These are phyloP conservation scores for Eciton burchellii DNA, from an alignment of 1,140 invertebrate species.

Conservation along the genomic window DNA sequence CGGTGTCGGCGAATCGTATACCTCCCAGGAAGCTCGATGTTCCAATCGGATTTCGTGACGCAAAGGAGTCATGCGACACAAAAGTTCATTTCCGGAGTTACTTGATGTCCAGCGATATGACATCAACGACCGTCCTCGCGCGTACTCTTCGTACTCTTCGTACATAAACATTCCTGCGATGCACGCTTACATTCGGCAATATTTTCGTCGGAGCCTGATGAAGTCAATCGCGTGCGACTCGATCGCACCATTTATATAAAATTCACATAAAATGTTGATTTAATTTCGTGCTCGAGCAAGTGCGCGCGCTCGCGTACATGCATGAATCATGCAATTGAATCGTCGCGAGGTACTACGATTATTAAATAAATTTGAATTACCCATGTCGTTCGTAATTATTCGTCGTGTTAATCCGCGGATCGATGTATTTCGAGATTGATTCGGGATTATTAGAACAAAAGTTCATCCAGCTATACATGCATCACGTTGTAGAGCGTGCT, in stretches of 20 bases:
- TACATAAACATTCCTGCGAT: too few species aligned
- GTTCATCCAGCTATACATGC: neutral
- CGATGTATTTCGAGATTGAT: neutral
- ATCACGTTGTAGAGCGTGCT: neutral
- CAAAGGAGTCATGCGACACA: neutral
- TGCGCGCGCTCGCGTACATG: too few species aligned
- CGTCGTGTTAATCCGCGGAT: neutral
- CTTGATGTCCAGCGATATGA: neutral
- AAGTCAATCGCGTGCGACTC: too few species aligned
- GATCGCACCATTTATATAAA: neutral
- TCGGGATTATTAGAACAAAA: neutral
- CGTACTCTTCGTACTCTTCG: too few species aligned
- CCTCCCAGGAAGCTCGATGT: conserved; percentile 36
- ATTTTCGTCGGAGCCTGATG: neutral
- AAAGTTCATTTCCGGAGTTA: conserved; percentile 23
- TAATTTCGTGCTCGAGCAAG: conserved; percentile 3
- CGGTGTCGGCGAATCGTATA: conserved; percentile 52
- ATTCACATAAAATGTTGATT: conserved; percentile 44
- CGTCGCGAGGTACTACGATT: neutral
- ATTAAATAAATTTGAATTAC: neutral
- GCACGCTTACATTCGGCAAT: neutral
- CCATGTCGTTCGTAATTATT: neutral
- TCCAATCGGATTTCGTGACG: conserved; percentile 25
- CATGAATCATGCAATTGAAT: neutral
- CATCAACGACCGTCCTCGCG: too few species aligned